A percentile compares a stretch with the other conserved stretches of the same genome.
These are phyloP conservation scores for Thysanoteuthis rhombus DNA, from an alignment of 2,888 invertebrate genomes.

Conservation along the genomic window DNA sequence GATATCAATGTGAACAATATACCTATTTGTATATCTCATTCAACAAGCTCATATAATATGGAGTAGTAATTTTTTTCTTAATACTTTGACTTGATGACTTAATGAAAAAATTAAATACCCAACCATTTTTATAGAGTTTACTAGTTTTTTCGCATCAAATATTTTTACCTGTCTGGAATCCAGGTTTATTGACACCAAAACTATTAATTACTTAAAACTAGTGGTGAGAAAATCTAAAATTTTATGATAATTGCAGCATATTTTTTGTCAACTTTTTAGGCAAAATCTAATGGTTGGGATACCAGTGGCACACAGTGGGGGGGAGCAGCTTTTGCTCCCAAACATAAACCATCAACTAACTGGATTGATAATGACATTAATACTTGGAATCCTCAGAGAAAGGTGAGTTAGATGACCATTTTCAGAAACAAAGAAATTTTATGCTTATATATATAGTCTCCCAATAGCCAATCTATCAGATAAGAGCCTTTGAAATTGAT, in stretches of 20 bases:
- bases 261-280: constrained; percentile 22
- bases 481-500: neutral
- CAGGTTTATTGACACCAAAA: neutral
- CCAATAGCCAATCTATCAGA: neutral
- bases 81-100: neutral
- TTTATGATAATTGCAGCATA: constrained; percentile 19
- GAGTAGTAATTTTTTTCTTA: neutral
- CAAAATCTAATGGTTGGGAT: constrained; percentile 31
- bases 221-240: neutral
- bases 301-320: constrained; percentile 26
- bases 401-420: constrained; percentile 28
- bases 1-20: neutral
- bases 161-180: neutral
- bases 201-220: neutral
- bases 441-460: neutral
- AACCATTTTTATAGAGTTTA: neutral
- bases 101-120: neutral
- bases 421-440: neutral
- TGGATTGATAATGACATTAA: constrained; percentile 31
- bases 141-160: neutral
- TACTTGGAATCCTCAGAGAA: constrained; percentile 31
- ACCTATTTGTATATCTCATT: neutral
- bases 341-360: constrained; percentile 26
- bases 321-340: constrained; percentile 21
- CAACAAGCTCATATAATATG: neutral